Base-by-base conservation (phyloP, 2,888 invertebrate genomes). In the Nemotelus nigrinus region DNA sequence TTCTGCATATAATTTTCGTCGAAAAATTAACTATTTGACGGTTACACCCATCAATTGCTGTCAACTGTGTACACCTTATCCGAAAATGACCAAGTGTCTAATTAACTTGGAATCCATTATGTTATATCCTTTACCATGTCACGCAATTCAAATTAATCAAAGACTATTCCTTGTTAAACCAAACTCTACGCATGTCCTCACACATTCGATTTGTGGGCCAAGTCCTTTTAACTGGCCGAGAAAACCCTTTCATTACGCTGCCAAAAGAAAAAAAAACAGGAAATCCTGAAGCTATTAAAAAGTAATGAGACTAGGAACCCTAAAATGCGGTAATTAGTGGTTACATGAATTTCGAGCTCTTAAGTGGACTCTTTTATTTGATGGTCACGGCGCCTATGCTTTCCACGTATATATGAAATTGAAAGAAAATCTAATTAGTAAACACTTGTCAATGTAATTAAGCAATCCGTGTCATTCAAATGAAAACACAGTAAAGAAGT, bases 251-350 rank as follows among this genome's bases (percentile, higher is more conserved):
- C 60, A 74, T 74, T 74, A 72, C 47, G 53, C 43, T 5, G 25
- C 25, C 25, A 25, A 25, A 25, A 25, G 60, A 74, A 60, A 74
- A 60, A 74, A 60, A 71, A 60, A 48, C 25, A 60, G 63, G 74
- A 74, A 74, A 74, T 74, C 50, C 60, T 48, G 60, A 10, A 50
- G 47, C 48, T 63, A 60, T 74, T 74, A 60, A 74, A 74, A 57
- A 48, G 63, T 74, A 74, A 74, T 74, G 74, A 74, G 74, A 5
- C 63, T 41, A 74, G 74, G 60, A 60, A 74, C 74, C 74, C 74
- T 74, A 74, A 74, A 74, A 74, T 74, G 63, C 53, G 74, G 74
- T 74, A 74, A 74, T 63, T 74, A 74, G 60, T 74, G 47, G 74
- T 74, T 60, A 74, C 60, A 60, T 70, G 70, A 55, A 70, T 70